Evolutionary conservation across 2,888 invertebrate species (phyloP).

Genomic region (Muschampia plurimacula): DNA sequence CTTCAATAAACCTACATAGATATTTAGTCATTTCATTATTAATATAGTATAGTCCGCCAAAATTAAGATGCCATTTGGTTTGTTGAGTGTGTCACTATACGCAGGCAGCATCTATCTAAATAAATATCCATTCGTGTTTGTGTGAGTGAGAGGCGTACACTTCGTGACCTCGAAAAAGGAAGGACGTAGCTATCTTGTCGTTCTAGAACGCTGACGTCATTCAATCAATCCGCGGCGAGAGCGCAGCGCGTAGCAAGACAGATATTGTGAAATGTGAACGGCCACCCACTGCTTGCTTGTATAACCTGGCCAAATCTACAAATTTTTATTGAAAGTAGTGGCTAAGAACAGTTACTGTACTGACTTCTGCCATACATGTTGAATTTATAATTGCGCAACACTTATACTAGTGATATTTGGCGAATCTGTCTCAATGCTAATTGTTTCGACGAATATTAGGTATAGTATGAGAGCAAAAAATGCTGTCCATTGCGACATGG

Average conservation of each 20-base stretch:
- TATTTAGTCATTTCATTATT: not conserved
- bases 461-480: conserved; percentile 73
- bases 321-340: conserved; percentile 81
- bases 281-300: conserved; percentile 81
- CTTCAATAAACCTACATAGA: too few relatives aligned
- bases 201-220: conserved; percentile 85
- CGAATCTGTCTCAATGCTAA: conserved; percentile 76
- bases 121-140: conserved; percentile 56
- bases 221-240: conserved; percentile 64
- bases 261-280: conserved; percentile 85
- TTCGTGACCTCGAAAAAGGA: conserved; percentile 80
- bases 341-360: conserved; percentile 80
- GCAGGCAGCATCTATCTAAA: conserved; percentile 42
- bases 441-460: conserved; percentile 82
- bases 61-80: conserved; percentile 53
- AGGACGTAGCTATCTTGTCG: conserved; percentile 69
- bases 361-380: conserved; percentile 80
- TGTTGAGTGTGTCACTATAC: conserved; percentile 50
- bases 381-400: conserved; percentile 73
- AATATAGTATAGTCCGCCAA: conserved; percentile 51
- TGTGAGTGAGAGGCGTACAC: conserved; percentile 74
- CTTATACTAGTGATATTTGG: conserved; percentile 73
- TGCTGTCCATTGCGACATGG: conserved; percentile 53
- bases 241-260: conserved; percentile 71
- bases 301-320: conserved; percentile 70